Evolutionary conservation across 2,113 vertebrate genomes (phyloP), one percentile per base, ranked within the genome.

Genomic region (Edolisoma coerulescens): DNA sequence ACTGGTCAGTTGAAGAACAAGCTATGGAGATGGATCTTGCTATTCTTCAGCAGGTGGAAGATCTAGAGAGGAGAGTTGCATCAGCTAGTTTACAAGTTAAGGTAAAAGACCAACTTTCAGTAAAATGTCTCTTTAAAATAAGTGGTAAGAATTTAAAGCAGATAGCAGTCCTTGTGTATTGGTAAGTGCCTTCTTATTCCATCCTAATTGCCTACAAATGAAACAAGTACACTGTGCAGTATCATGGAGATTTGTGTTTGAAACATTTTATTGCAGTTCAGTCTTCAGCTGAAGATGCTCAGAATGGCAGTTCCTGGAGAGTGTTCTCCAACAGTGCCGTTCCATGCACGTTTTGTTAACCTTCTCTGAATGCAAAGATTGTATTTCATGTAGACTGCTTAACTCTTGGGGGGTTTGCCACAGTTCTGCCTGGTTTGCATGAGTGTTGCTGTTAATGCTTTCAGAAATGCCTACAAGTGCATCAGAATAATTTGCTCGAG

Each of bases 1-100:
- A 98, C 95, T 99, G 99, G 99, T 99, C 98, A 91, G 97, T 99
- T 88, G 99, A 99, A 98, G 98, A 99, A 73, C 98, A 99, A 96
- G 99, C 99, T 60, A 99, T 99, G 98, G 98, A 99, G 95, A 97
- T 98, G 97, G 99, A 99, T 95, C 97, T 99, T 93, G 96, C 95
- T 86, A 96, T 99, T 93, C 98, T 99, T 94, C 99, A 98, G 92
- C 99, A 99, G 95, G 99, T 99, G 76, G 99, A 99, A 98, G 98
- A 98, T 87, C 98, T 99, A 96, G 99, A 99, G 95, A 98, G 98
- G 95, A 99, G 98, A 97, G 99, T 99, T 81, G 98, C 98, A 60
- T 99, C 99, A 42, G 99, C 99, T 89, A 98, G 98, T 97, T 98
- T 99, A 93, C 99, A 99, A 97, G 98, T 99, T 65, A 99, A 99